Percentiles rank a stretch among this genome's conserved stretches.
These are phyloP conservation scores for Gadopsis bispinosus DNA, from an alignment of 2,797 vertebrate genomes.

Conservation along the genomic window DNA sequence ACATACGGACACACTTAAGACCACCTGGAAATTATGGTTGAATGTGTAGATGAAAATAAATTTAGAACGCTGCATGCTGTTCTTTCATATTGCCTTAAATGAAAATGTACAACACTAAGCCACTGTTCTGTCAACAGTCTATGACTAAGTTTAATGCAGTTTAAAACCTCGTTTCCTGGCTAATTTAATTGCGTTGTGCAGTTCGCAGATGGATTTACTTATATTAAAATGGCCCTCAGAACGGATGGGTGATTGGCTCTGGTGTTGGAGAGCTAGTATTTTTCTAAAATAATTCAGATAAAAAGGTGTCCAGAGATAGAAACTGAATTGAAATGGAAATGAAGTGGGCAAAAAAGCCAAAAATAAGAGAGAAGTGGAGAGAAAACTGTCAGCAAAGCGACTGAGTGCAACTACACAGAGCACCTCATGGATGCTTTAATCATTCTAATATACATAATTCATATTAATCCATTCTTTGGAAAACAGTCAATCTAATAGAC, in stretches of 20 bases:
- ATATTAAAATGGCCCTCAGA: constrained; percentile 65
- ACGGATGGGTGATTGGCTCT: constrained; percentile 76
- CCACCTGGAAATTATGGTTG: background rate
- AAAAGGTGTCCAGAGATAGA: constrained; percentile 88
- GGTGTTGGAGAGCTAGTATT: constrained; percentile 82
- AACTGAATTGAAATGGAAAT: constrained; percentile 94
- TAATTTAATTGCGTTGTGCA: constrained; percentile 74
- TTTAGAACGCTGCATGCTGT: constrained; percentile 3
- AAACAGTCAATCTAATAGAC: constrained; percentile 8
- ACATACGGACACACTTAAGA: constrained; percentile 8
- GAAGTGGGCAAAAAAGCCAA: constrained; percentile 81
- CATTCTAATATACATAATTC: constrained; percentile 1
- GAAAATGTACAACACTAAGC: background rate
- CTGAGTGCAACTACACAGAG: constrained; percentile 47
- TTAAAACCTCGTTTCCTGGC: constrained; percentile 60
- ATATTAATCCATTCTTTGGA: constrained; percentile 1
- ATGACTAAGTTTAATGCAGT: constrained; percentile 24
- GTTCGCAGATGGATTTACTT: constrained; percentile 63
- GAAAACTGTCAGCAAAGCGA: constrained; percentile 57
- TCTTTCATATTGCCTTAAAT: constrained; percentile 21
- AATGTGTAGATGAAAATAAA: background rate
- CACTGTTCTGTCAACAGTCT: constrained; percentile 23
- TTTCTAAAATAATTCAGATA: constrained; percentile 89
- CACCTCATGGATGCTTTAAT: constrained; percentile 40
- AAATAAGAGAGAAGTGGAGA: constrained; percentile 49